These are phyloP conservation scores for Ctenomys sociabilis DNA, from an alignment of 2,113 vertebrate genomes.

Conservation along the genomic window DNA sequence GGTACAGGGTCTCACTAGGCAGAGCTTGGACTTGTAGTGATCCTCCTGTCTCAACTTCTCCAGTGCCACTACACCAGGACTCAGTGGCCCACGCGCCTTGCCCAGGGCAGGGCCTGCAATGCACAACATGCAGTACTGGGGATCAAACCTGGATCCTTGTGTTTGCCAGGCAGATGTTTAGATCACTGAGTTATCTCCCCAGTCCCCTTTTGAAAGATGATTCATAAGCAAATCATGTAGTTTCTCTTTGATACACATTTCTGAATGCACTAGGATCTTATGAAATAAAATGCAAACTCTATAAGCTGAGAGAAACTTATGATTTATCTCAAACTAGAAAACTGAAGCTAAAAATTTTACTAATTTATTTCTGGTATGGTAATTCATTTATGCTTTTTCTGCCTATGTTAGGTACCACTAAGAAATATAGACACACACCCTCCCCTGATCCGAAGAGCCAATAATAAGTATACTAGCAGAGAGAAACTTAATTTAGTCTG, in stretches of 20 bases:
- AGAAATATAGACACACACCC: not conserved
- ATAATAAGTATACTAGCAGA: not conserved
- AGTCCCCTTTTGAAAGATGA: slow-evolving; percentile 18
- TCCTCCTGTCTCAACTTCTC: too few species aligned
- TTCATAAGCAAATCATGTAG: not conserved
- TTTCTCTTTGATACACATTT: slow-evolving; percentile 52
- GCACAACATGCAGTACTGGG: too few species aligned
- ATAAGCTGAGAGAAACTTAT: slow-evolving; percentile 36
- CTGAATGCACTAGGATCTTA: slow-evolving; percentile 9
- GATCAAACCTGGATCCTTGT: too few species aligned
- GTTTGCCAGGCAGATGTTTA: too few species aligned
- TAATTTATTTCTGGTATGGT: not conserved
- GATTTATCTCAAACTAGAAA: slow-evolving; percentile 50
- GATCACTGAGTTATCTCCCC: too few species aligned
- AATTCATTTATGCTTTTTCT: not conserved
- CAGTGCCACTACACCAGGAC: too few species aligned
- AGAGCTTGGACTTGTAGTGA: too few species aligned
- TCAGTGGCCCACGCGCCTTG: too few species aligned
- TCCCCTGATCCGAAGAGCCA: not conserved
- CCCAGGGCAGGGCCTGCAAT: too few species aligned
- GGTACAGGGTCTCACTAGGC: too few species aligned
- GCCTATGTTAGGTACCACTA: not conserved
- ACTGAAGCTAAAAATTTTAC: not conserved
- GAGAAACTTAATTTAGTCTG: not conserved
- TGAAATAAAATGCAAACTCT: not conserved